Conservation (phyloP, 2,888 invertebrate genomes). For the Amblyjoppa proteus region DNA sequence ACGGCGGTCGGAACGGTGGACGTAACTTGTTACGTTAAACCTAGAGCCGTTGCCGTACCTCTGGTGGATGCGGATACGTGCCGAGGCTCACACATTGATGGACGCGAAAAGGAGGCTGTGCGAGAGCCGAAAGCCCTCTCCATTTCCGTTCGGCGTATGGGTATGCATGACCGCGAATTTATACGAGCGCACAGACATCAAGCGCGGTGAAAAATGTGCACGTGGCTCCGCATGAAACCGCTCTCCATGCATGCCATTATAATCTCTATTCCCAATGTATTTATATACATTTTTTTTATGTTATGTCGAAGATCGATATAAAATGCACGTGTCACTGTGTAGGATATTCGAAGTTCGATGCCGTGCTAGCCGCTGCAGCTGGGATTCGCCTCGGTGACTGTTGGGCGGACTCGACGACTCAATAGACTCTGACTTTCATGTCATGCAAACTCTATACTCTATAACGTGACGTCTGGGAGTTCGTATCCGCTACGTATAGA, state of each 20-base stretch:
- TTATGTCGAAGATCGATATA: constrained; percentile 5
- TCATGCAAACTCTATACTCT: constrained; percentile 6
- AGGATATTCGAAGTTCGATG: constrained; percentile 25
- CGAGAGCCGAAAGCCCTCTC: constrained; percentile 34
- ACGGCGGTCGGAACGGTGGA: constrained; percentile 1
- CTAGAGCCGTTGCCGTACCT: constrained; percentile 16
- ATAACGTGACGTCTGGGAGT: constrained; percentile 17
- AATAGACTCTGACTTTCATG: constrained; percentile 25
- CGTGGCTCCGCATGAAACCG: constrained; percentile 41
- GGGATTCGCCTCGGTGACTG: constrained; percentile 1
- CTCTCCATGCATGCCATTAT: not conserved
- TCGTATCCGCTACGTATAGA: constrained; percentile 1
- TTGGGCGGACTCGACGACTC: constrained; percentile 19
- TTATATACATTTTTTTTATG: constrained; percentile 7
- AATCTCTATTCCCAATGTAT: constrained; percentile 14
- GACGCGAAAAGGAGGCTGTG: not conserved
- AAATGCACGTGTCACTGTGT: constrained; percentile 3
- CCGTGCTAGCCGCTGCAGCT: not conserved
- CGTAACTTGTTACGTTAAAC: constrained; percentile 41
- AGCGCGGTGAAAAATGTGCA: constrained; percentile 44
- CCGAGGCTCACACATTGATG: constrained; percentile 25
- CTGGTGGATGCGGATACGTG: constrained; percentile 8
- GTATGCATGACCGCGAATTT: constrained; percentile 41
- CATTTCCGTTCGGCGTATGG: constrained; percentile 9
- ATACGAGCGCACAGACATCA: constrained; percentile 35